Base-by-base conservation (phyloP, 37 sponge, comb jelly and placozoan species). In the Axinella damicornis region DNA sequence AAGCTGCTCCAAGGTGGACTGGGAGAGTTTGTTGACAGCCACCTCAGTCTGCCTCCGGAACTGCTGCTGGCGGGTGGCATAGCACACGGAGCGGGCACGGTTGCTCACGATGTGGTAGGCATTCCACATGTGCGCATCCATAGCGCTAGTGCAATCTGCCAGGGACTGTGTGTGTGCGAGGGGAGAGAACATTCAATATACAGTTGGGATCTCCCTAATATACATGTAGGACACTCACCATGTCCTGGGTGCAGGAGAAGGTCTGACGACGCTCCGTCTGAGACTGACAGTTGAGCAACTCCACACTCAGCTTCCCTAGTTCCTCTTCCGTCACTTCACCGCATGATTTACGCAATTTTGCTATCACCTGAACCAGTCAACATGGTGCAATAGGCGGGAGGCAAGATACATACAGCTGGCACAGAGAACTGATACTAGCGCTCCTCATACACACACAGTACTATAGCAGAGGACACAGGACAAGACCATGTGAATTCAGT, bases 101-200 rank as follows among this genome's bases (percentile, higher is more conserved):
- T 95, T 95, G 83, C 89, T 88, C 61, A 95, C 73, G 63, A 91
- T 92, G 83, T 95, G 95, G 67, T 95, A 95, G 32, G 95, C 86
- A 54, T 88, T 92, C 95, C 95, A 95, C 56, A 73, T 80, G 58
- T 80, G 24, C 20, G 93, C 66, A 52, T 88, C 90, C 95, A 95
- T 95, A 16, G 79, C 57, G n/a, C 76, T 21, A 9, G 95, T 95
- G 81, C 95, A 95, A 56, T 95, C 95, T 30, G 92, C 92, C 37
- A 95, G 62, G 21, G 73, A 64, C 94, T 93, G 66, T 2, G n/a
- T 28, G 38, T 67, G 46, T 46, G 46, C 9, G 46, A 12, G 46
- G 4, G 5, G 5, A 28, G 27, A 12, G 64, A 28, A 2, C 27
- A 62, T 6, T 28, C 5, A 28, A 11, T 11, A 62, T 19, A 16